phyloP scores from a whole-genome alignment of 2,888 invertebrate species.

The Hirtodrosophila histrioides region DNA sequence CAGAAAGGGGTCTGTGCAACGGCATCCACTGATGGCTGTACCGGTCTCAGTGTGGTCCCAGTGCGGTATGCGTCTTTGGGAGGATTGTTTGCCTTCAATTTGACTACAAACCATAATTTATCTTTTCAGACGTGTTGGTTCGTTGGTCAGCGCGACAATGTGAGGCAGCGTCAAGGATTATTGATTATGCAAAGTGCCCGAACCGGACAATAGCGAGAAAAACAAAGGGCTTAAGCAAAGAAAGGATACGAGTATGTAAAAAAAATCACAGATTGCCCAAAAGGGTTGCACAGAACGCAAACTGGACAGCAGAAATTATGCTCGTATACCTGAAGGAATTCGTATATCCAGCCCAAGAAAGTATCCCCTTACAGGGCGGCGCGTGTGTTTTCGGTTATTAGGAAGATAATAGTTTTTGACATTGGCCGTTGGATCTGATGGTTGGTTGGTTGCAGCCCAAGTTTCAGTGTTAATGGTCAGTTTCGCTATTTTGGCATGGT shows the following conservation, averaged over 20 bases:
- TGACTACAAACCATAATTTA: conserved; percentile 84
- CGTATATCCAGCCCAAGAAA: conserved; percentile 44
- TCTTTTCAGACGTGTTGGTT: conserved; percentile 81
- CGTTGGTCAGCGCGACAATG: conserved; percentile 80
- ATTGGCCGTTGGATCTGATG: conserved; percentile 64
- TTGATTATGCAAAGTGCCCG: conserved; percentile 83
- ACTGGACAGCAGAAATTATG: conserved; percentile 64
- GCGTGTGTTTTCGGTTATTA: conserved; percentile 83
- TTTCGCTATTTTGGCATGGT: conserved; percentile 81
- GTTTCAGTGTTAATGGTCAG: conserved; percentile 79
- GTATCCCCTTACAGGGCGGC: conserved; percentile 75
- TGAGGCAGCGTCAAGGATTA: conserved; percentile 82
- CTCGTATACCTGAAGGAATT: conserved; percentile 63
- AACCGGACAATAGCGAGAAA: conserved; percentile 69
- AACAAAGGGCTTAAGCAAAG: conserved; percentile 79
- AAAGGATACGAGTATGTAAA: conserved; percentile 48
- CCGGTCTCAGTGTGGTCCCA: conserved; percentile 24
- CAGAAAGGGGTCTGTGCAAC: conserved; percentile 24
- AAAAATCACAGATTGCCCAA: conserved; percentile 25
- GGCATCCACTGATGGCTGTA: conserved; percentile 33
- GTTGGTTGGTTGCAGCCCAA: conserved; percentile 16
- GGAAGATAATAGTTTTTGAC: conserved; percentile 81
- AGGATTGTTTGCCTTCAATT: conserved; percentile 81
- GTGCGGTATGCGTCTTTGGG: conserved; percentile 45
- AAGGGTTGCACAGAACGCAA: conserved; percentile 61